A percentile compares a stretch with the other conserved stretches of the same genome.
Evolutionary conservation across 2,113 vertebrate genomes (phyloP).

Genomic region (Gymnogyps californianus): DNA sequence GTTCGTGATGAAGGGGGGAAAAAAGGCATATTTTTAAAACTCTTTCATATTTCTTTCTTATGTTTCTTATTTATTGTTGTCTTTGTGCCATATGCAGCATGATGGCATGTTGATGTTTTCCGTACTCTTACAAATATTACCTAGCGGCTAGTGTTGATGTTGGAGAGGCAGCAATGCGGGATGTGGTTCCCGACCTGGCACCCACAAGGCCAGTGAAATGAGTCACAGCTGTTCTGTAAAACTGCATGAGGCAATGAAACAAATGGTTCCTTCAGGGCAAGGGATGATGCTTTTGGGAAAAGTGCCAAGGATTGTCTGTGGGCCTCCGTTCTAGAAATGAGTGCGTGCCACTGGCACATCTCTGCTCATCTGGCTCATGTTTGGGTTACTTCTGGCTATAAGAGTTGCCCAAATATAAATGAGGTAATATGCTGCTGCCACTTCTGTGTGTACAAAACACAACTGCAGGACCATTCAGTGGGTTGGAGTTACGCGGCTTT

Average conservation of each 20-base stretch:
- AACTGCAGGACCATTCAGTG: background rate
- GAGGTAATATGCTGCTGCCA: background rate
- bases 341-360: background rate
- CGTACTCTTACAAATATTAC: background rate
- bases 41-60: background rate
- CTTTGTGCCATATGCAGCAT: background rate
- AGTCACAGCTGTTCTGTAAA: background rate
- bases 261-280: background rate
- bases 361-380: background rate
- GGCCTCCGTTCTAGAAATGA: rapidly evolving
- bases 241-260: background rate
- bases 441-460: background rate
- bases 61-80: background rate
- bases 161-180: background rate
- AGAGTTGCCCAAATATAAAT: background rate
- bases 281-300: background rate
- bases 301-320: background rate
- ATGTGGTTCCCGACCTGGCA: background rate
- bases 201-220: background rate
- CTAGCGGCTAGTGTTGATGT: background rate
- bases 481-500: background rate
- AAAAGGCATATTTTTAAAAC: background rate
- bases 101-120: background rate
- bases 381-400: background rate
- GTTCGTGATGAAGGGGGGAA: rapidly evolving